Base-by-base conservation (phyloP, 2,113 vertebrate genomes). In the Notothenia coriiceps region DNA sequence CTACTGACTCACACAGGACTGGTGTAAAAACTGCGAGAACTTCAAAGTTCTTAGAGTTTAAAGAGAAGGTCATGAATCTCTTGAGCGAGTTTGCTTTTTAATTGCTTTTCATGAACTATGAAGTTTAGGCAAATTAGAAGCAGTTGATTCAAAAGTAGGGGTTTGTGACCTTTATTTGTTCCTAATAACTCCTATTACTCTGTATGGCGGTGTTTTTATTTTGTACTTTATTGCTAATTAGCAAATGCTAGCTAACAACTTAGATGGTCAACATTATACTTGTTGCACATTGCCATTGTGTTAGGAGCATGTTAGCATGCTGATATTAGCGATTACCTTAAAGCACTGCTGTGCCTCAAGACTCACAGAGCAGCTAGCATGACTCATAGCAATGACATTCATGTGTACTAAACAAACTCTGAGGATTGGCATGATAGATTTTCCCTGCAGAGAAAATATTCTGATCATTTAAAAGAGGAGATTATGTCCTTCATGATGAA, bases 21-120 rank as follows among this genome's bases (percentile, higher is more conserved):
- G 29, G 10, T 52, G 14, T 22, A 1, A 47, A 63, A 50, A 70
- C 40, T 56, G 9, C 1, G 13, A 69, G 14, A 69, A 43, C 66
- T 46, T 25, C n/a, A 65, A 59, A 60, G 66, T 64, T 15, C 51
- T 51, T 12, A 25, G 33, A 12, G 29, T 9, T 22, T 15, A 15
- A 13, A 64, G 35, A 40, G 6, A 40, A 40, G 35, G 6, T 40
- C 35, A 40, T 8, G 6, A 18, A 3, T 50, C 29, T 59, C 59
- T 43, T 0, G 8, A 43, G 44, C 15, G 0, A 60, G 6, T 65
- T 66, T 11, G 44, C 6, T 55, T 33, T 56, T 70, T 50, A n/a
- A 52, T 61, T 59, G 35, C 47, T 70, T 52, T 57, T 69, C 57
- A 64, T 52, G 14, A 59, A 46, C 33, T 63, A n/a, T 71, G 18